Percentiles rank a stretch among this genome's conserved stretches.
These are phyloP conservation scores for Anguilla marmorata DNA, from an alignment of 2,797 vertebrate species.

Conservation along the genomic window DNA sequence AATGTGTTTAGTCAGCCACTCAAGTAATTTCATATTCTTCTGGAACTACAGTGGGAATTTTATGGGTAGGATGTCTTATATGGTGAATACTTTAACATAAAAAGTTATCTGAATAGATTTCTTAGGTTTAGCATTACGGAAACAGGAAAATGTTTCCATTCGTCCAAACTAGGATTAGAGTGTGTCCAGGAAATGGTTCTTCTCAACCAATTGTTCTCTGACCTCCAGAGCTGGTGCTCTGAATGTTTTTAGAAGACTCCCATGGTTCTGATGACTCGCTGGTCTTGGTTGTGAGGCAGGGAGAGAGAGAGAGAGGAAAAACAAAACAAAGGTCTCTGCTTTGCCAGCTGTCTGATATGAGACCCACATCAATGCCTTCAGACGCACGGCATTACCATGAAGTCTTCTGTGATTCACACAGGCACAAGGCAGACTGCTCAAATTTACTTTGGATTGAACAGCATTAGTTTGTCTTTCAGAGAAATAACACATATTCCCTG, in stretches of 20 bases:
- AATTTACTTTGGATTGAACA: conserved; percentile 11
- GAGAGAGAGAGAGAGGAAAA: conserved; percentile 17
- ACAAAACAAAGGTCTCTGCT: not conserved
- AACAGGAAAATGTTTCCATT: not conserved
- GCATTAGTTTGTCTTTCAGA: conserved; percentile 5
- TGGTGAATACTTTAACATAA: not conserved
- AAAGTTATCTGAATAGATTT: not conserved
- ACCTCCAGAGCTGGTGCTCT: conserved; percentile 15
- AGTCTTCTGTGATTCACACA: conserved; percentile 17
- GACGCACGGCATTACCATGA: conserved; percentile 23
- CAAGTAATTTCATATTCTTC: not conserved
- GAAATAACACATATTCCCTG: conserved; percentile 8
- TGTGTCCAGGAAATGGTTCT: conserved; percentile 26
- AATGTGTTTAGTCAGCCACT: not conserved
- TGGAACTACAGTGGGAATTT: not conserved
- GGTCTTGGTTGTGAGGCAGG: conserved; percentile 12
- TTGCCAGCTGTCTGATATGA: conserved; percentile 24
- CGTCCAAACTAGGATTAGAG: conserved; percentile 4
- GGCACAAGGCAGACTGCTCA: conserved; percentile 17
- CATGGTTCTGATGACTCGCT: conserved; percentile 32
- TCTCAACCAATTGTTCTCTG: conserved; percentile 9
- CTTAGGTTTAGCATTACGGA: no score
- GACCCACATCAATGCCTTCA: conserved; percentile 26
- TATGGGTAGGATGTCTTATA: not conserved
- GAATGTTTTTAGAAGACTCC: conserved; percentile 21